Evolutionary conservation across 2,888 invertebrate genomes (phyloP), one percentile per base, ranked within the genome.

Genomic region (Perizoma flavofasciatum): DNA sequence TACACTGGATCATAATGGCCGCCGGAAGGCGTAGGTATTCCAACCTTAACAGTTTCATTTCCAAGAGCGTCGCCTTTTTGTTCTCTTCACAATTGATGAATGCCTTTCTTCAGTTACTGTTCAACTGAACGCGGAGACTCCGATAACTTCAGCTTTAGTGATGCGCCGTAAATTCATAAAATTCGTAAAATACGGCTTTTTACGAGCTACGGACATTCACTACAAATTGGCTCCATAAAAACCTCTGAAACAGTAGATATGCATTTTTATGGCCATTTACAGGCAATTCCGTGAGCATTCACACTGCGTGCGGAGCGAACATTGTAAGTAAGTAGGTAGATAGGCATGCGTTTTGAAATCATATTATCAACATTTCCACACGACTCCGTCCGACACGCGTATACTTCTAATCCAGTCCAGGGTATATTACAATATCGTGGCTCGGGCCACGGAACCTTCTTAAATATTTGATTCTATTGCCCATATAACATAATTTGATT

Each of bases 211-310:
- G 35, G 10, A 22, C 47, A 52, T 53, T 55, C 41, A 48, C 47
- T 49, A 59, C 53, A 55, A 59, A 55, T 55, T 55, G 63, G 37
- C 22, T 43, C 43, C 52, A 57, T 52, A 61, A 60, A 50, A 60
- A 50, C 55, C 55, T 49, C 40, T 44, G 49, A 9, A 48, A 57
- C 57, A 55, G 50, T 43, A 39, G 35, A 39, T 46, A 50, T 39
- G 35, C 48, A 51, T 54, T 46, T 56, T 48, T 57, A 57, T 51
- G 49, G 44, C 8, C 45, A 46, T 34, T 55, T 51, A 47, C 50
- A 57, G 35, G 10, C 22, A 5, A 57, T 46, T 51, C 22, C 40
- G 46, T 40, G 47, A n/a, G 34, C 49, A 6, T 33, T 44, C n/a
- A 49, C 48, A 1, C 34, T 22, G 51, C 41, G 34, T 11, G 5